Base-by-base conservation (phyloP, 2,888 invertebrate species). In the Leptura quadrifasciata region DNA sequence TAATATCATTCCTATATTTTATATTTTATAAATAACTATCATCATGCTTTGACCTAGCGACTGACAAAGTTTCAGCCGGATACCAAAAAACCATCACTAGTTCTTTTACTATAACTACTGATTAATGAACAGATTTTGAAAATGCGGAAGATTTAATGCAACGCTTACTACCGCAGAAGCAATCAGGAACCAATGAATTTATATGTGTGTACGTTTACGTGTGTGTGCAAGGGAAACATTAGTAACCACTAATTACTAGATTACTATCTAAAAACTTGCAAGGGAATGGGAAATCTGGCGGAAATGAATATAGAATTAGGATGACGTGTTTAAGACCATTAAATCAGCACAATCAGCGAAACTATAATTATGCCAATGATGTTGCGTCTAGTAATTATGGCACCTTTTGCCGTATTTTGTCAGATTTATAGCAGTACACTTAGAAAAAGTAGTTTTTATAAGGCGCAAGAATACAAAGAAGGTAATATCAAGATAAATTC, bases 281-380 rank as follows among this genome's bases (percentile, higher is more conserved):
- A 8, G 15, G 60, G 70, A 70, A 70, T 60, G 70, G 70, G 70
- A 70, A 70, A 70, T 65, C 61, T 67, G 52, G 52, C 74, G 74
- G 75, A 75, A 75, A 75, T 58, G 75, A 68, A 75, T 75, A 70
- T 70, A 69, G 70, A 75, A 75, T 75, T 69, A 75, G 75, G 64
- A 70, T 75, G 68, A 75, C 75, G 75, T 75, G 75, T 63, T 55
- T 70, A 61, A 52, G 31, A 24, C 35, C 61, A 75, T 70, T 75
- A 75, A 70, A 75, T 75, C 69, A 75, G 27, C 20, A 61, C 64
- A 75, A 75, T 75, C 64, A 63, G 60, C 63, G 70, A 75, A 70
- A 75, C 70, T 75, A 27, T 75, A 75, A 75, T 75, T 75, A 70
- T 60, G 57, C 35, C 67, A 31, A 73, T 73, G 73, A 73, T 74